These are phyloP conservation scores for Argentina silus DNA, from an alignment of 2,797 vertebrate species.

Conservation along the genomic window DNA sequence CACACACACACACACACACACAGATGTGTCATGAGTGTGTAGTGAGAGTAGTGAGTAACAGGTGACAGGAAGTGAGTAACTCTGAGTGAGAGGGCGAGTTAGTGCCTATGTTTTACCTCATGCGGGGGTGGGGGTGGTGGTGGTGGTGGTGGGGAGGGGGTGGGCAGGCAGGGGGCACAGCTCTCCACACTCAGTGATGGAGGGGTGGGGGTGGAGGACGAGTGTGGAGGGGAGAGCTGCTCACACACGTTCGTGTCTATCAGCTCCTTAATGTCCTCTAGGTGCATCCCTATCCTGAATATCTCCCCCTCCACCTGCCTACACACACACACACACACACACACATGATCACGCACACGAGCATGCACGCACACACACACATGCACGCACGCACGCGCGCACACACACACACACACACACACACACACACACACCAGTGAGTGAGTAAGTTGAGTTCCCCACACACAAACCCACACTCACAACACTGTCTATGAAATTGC, in stretches of 20 bases:
- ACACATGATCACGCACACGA: too few species aligned
- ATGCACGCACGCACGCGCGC: not conserved
- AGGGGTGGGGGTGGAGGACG: slow-evolving; percentile 49
- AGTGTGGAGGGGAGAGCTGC: slow-evolving; percentile 57
- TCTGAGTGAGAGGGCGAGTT: not conserved
- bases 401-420: not conserved
- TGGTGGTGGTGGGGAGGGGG: slow-evolving; percentile 51
- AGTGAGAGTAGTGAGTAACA: not conserved
- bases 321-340: slow-evolving; percentile 14
- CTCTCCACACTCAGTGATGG: slow-evolving; percentile 33
- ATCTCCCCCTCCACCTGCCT: slow-evolving; percentile 89
- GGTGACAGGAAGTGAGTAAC: not conserved
- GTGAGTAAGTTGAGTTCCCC: too few species aligned
- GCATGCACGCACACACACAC: not conserved
- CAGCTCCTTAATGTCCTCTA: slow-evolving; percentile 86
- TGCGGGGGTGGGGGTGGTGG: slow-evolving; percentile 54
- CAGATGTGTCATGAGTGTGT: not conserved
- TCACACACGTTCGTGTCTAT: slow-evolving; percentile 72
- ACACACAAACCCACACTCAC: not conserved
- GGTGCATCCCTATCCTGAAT: slow-evolving; percentile 85
- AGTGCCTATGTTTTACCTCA: slow-evolving; percentile 71
- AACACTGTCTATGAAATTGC: too few species aligned
- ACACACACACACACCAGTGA: not conserved
- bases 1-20: too few species aligned
- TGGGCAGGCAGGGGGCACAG: slow-evolving; percentile 30